phyloP scores from a whole-genome alignment of 2,797 vertebrate species.

The Hipposideros larvatus region DNA sequence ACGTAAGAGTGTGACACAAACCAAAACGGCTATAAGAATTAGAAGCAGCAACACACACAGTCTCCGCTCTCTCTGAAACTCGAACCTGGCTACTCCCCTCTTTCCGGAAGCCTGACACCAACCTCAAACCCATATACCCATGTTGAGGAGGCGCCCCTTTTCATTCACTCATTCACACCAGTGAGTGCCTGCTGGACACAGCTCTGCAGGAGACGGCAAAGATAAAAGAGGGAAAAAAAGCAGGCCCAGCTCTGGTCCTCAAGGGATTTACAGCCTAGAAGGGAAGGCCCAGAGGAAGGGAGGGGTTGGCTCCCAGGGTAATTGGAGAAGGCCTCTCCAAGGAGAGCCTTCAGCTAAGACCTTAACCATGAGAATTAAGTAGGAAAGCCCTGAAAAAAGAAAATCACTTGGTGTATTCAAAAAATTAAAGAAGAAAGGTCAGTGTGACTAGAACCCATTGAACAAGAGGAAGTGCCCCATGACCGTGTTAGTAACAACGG shows the following conservation, averaged over 20 bases:
- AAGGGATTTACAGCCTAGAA: background rate
- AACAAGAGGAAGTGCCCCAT: background rate
- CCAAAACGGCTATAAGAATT: background rate
- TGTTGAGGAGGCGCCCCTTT: background rate
- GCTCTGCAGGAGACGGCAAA: background rate
- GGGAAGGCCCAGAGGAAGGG: background rate
- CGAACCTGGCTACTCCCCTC: too few species aligned
- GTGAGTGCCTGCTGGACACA: background rate
- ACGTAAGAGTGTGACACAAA: background rate
- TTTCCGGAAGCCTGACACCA: background rate
- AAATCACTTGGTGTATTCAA: background rate
- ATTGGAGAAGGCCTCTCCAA: background rate
- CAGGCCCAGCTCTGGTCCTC: background rate
- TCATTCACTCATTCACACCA: background rate
- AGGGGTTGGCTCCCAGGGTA: rapidly evolving
- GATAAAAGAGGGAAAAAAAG: background rate
- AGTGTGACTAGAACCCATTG: background rate
- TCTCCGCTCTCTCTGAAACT: background rate
- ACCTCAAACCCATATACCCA: background rate
- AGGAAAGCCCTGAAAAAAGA: background rate
- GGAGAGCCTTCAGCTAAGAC: background rate
- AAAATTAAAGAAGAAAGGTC: background rate
- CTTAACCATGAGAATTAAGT: background rate
- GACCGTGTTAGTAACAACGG: too few species aligned
- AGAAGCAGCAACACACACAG: background rate